Evolutionary conservation across 2,797 vertebrate genomes (phyloP), one percentile per base, ranked within the genome.

Genomic region (Gadopsis marmoratus): DNA sequence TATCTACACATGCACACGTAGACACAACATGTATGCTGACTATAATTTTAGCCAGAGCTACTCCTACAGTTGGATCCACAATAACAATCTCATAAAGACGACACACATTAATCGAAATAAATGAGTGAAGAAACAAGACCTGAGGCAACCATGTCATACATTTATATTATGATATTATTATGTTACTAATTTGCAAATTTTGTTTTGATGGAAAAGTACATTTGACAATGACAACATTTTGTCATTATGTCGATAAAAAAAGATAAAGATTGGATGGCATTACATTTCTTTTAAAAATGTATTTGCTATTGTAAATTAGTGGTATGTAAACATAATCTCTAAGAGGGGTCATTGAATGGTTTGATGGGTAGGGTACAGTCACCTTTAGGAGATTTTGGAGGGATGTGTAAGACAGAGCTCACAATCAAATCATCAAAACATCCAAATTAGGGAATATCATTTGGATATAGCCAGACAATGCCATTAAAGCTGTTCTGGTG

Each of bases 1-100:
- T 48, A 63, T 53, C 41, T 33, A 58, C 26, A 62, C 55, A 51
- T 45, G 21, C 17, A 71, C 12, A 58, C 55, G 55, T 26, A 14
- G 12, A 26, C 3, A 0, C 37, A 29, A 33, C 14, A 8, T 43
- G 47, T 51, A 39, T 13, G 37, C 66, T n/a, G 5, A 66, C 39
- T 3, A 41, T 41, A 41, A 41, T 12, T 41, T 37, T 41, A 41
- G 2, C 10, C 17, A 50, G 21, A 67, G 9, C 29, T 53, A 19
- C 23, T 63, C 17, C 19, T 31, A 54, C 47, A 39, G 16, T 72
- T 62, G 53, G 29, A 68, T 71, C 47, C 37, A 29, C 50, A 73
- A 50, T 21, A 79, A 53, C 35, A 47, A 54, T 8, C n/a, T 51
- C 11, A 16, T 7, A 33, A 47, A 53, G 3, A 55, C 37, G 29